A percentile compares a stretch with the other conserved stretches of the same genome.
These are phyloP conservation scores for Callaeas wilsoni DNA, from an alignment of 2,113 vertebrate species.

Conservation along the genomic window DNA sequence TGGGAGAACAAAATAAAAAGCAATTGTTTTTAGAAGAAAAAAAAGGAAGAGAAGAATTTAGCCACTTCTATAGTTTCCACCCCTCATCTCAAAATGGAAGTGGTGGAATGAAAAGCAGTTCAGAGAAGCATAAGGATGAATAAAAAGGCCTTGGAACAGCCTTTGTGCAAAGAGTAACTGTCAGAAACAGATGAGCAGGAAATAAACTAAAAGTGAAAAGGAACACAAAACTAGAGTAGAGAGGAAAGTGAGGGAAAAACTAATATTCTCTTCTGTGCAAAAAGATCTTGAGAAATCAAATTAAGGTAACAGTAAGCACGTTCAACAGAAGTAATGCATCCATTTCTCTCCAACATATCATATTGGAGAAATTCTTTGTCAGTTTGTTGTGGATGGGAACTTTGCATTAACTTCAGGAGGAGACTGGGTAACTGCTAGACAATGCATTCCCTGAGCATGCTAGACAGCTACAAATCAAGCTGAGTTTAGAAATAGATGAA, in stretches of 20 bases:
- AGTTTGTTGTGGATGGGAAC: not conserved
- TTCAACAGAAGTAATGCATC: not conserved
- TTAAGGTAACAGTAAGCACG: not conserved
- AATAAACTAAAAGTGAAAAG: not conserved
- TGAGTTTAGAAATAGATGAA: not conserved
- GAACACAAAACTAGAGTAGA: not conserved
- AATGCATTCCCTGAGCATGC: not conserved
- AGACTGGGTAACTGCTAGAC: not conserved
- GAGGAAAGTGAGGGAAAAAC: not conserved
- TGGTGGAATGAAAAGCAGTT: not conserved
- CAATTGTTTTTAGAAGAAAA: not conserved
- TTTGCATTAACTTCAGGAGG: not conserved
- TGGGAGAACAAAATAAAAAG: not conserved
- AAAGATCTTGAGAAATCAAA: not conserved
- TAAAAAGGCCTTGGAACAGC: not conserved
- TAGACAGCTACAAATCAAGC: not conserved
- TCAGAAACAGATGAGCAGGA: not conserved
- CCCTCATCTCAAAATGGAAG: not conserved
- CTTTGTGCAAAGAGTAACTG: not conserved
- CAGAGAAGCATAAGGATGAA: not conserved
- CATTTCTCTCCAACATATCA: not conserved
- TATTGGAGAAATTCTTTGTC: not conserved
- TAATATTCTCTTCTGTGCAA: not conserved
- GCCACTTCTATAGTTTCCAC: not conserved
- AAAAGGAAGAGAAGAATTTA: not conserved